Evolutionary conservation across 2,888 invertebrate species (phyloP).

Genomic region (Lithophane ornitopus): DNA sequence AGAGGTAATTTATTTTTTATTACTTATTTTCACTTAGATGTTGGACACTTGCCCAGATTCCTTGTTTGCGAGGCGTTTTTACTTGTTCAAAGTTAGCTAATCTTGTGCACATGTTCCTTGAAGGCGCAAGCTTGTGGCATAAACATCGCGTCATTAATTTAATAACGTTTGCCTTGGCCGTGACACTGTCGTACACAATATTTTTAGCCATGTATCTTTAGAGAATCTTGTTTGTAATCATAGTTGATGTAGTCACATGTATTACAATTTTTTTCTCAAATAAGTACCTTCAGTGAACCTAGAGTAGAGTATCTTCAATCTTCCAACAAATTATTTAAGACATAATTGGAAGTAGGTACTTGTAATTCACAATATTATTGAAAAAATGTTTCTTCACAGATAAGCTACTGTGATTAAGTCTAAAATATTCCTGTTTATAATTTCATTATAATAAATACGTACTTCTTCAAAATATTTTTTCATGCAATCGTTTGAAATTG

Average conservation of each 20-base stretch:
- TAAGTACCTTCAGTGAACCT: not conserved
- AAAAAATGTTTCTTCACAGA: not conserved
- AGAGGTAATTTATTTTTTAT: slow-evolving; percentile 93
- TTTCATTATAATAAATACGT: not conserved
- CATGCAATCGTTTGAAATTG: not conserved
- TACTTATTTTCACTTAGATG: slow-evolving; percentile 55
- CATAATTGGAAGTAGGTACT: slow-evolving; percentile 4
- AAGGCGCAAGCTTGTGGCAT: slow-evolving; percentile 40
- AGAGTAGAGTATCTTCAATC: not conserved
- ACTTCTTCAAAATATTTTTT: not conserved
- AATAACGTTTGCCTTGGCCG: slow-evolving; percentile 69
- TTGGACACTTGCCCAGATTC: slow-evolving; percentile 55
- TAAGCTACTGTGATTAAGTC: not conserved
- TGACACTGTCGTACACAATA: slow-evolving; percentile 57
- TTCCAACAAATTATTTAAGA: no score
- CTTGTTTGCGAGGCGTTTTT: slow-evolving; percentile 38
- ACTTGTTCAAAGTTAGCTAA: slow-evolving; percentile 37
- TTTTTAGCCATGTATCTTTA: slow-evolving; percentile 34
- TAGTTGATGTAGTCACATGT: slow-evolving; percentile 58
- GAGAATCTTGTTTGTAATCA: slow-evolving; percentile 40
- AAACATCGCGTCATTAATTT: slow-evolving; percentile 61
- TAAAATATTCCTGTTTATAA: slow-evolving; percentile 1
- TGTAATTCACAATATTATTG: not conserved
- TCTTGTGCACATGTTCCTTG: slow-evolving; percentile 40
- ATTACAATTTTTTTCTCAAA: slow-evolving; percentile 3